Evolutionary conservation across 2,888 invertebrate genomes (phyloP), one percentile per base, ranked within the genome.

Genomic region (Marasmarcha lunaedactyla): DNA sequence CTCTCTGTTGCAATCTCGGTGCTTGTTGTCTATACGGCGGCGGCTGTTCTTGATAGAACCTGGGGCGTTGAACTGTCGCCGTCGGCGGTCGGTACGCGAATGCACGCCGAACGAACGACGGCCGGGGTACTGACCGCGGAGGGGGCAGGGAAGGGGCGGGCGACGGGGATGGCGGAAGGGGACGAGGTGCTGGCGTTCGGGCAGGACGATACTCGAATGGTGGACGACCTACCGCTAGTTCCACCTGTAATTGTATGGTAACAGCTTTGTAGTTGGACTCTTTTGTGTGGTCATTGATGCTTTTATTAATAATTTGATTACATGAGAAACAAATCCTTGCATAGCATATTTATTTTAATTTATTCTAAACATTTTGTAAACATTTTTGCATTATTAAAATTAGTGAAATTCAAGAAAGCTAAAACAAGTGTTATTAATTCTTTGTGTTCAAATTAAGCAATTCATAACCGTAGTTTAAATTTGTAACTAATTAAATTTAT

Each of bases 161-260:
- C 33, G 33, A 13, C 15, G 53, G 3, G 55, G 48, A 2, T 62
- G 43, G 9, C 66, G 55, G 41, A 63, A 59, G 1, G 60, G 61
- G 7, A 26, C 10, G 14, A 12, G 12, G 37, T 54, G 14, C 48
- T 53, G 4, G 48, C 4, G 65, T 42, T 6, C 66, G 55, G 40
- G 63, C 59, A 1, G 60, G 61, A 10, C 74, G 70, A 57, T 72
- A 78, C 52, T 77, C 78, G 55, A 76, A 69, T 37, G 73, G 67
- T 1, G 76, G 59, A 7, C 74, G 63, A 0, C 74, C 73, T n/a
- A 74, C 77, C 1, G 78, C 73, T 30, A 79, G 42, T 45, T 78
- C 76, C 65, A 78, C 78, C 76, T 77, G 60, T 3, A 20, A 20
- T 3, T 3, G 3, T 20, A 7, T 20, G 20, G 20, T n/a, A n/a